Conservation (phyloP, 2,888 invertebrate species). For the Pyrochroa serraticornis region DNA sequence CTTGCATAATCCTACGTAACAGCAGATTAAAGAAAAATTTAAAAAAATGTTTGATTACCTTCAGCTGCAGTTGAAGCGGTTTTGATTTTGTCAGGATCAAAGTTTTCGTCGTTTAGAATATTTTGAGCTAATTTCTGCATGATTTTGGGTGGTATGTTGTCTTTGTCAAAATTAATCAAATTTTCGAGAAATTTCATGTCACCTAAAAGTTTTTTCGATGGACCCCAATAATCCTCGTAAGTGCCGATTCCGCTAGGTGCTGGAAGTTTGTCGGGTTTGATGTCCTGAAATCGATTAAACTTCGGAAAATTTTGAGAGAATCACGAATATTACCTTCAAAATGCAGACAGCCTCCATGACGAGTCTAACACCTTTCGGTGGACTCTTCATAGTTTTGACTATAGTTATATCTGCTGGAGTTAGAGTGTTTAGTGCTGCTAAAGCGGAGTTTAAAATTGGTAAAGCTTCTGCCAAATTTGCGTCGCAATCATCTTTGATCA, state of each 20-base stretch:
- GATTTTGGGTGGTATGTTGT: slow-evolving; percentile 83
- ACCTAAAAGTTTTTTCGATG: slow-evolving; percentile 84
- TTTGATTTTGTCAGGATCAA: slow-evolving; percentile 90
- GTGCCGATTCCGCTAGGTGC: slow-evolving; percentile 84
- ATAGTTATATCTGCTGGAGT: slow-evolving; percentile 90
- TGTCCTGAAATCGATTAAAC: slow-evolving; percentile 61
- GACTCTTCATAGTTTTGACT: slow-evolving; percentile 96
- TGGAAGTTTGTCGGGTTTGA: slow-evolving; percentile 87
- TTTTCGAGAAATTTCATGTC: slow-evolving; percentile 92
- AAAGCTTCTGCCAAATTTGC: slow-evolving; percentile 89
- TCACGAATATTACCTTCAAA: slow-evolving; percentile 69
- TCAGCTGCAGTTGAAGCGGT: slow-evolving; percentile 88
- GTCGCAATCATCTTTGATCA: slow-evolving; percentile 92
- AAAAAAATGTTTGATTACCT: slow-evolving; percentile 58
- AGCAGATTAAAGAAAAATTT: too few relatives aligned
- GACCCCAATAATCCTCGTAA: slow-evolving; percentile 92
- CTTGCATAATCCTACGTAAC: slow-evolving; percentile 73
- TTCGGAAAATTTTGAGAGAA: not conserved
- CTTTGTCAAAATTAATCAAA: slow-evolving; percentile 88
- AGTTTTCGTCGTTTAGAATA: slow-evolving; percentile 82
- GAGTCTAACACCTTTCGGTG: slow-evolving; percentile 85
- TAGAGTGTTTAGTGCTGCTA: slow-evolving; percentile 87
- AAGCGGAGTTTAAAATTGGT: slow-evolving; percentile 86
- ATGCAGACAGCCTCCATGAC: slow-evolving; percentile 97
- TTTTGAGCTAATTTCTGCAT: slow-evolving; percentile 85